Percentiles rank a stretch among this genome's conserved stretches.
phyloP scores from a whole-genome alignment of 2,797 vertebrate species.

The Eptatretus atami region DNA sequence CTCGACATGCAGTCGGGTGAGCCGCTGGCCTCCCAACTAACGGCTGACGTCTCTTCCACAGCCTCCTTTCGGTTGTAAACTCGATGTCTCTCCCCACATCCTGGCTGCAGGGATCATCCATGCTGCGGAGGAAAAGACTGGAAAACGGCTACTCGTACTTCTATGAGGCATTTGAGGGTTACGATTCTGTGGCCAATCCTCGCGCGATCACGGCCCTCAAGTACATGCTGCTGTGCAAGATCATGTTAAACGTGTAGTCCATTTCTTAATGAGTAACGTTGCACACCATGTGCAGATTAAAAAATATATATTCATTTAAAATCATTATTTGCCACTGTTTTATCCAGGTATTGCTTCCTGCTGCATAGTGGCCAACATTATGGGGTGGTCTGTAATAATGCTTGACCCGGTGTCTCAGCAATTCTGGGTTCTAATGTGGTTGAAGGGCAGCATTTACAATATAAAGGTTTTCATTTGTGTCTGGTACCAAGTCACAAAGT shows the following conservation, averaged over 20 bases:
- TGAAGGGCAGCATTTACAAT: background rate
- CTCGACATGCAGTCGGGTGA: slow-evolving; percentile 96
- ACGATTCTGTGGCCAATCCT: slow-evolving; percentile 74
- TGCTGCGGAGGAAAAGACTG: slow-evolving; percentile 93
- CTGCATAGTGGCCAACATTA: no score
- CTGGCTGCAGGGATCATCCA: slow-evolving; percentile 49
- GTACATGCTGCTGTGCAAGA: slow-evolving; percentile 98
- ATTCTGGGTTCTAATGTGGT: background rate
- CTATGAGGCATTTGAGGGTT: slow-evolving; percentile 89
- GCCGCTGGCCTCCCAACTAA: slow-evolving; percentile 3
- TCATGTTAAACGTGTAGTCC: slow-evolving; percentile 72
- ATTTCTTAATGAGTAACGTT: slow-evolving; percentile 1
- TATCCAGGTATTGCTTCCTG: no score
- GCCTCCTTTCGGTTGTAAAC: no score
- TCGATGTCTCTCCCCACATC: no score
- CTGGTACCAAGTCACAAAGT: no score
- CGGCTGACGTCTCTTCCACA: background rate
- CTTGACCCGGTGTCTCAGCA: background rate
- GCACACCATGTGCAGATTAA: no score
- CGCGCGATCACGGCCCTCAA: slow-evolving; percentile 75
- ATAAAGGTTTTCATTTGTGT: background rate
- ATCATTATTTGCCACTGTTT: no score
- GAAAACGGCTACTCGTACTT: slow-evolving; percentile 99
- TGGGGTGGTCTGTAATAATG: no score
- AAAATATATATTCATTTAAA: no score